These are phyloP conservation scores for Ischnura elegans DNA, from an alignment of 2,888 invertebrate species.

Conservation along the genomic window DNA sequence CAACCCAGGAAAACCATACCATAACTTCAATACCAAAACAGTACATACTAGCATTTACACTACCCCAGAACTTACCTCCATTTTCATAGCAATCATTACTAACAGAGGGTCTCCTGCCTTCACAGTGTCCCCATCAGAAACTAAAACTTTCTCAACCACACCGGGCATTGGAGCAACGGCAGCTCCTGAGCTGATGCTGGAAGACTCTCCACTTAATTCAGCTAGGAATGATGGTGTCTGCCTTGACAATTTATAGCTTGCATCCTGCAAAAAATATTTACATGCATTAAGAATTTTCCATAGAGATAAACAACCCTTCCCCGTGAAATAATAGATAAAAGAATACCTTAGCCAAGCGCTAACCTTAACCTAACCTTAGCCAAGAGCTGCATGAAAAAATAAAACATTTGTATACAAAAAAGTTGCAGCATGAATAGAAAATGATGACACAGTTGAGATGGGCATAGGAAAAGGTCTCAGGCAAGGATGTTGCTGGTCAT, in stretches of 20 bases:
- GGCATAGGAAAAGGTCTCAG: no score
- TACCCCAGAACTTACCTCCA: slow-evolving; percentile 93
- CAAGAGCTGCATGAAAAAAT: no score
- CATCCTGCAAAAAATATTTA: slow-evolving; percentile 80
- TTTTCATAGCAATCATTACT: slow-evolving; percentile 99
- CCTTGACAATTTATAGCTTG: slow-evolving; percentile 83
- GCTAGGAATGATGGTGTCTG: slow-evolving; percentile 82
- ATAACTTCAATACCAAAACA: no score
- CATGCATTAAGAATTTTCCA: neutral
- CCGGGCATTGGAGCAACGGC: slow-evolving; percentile 97
- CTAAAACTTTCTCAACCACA: slow-evolving; percentile 93
- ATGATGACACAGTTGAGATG: no score
- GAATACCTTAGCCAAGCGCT: no score
- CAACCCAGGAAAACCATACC: no score
- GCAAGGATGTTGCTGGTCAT: no score
- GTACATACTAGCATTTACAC: neutral
- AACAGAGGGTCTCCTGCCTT: slow-evolving; percentile 93
- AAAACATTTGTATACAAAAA: no score
- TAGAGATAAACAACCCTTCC: no score
- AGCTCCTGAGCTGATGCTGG: slow-evolving; percentile 78
- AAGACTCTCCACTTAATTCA: slow-evolving; percentile 76
- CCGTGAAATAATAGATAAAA: no score
- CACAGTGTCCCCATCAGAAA: slow-evolving; percentile 89
- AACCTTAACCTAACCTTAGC: no score
- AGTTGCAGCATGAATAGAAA: no score